Evolutionary conservation across 2,113 vertebrate genomes (phyloP).

Genomic region (Cyrtonyx montezumae): DNA sequence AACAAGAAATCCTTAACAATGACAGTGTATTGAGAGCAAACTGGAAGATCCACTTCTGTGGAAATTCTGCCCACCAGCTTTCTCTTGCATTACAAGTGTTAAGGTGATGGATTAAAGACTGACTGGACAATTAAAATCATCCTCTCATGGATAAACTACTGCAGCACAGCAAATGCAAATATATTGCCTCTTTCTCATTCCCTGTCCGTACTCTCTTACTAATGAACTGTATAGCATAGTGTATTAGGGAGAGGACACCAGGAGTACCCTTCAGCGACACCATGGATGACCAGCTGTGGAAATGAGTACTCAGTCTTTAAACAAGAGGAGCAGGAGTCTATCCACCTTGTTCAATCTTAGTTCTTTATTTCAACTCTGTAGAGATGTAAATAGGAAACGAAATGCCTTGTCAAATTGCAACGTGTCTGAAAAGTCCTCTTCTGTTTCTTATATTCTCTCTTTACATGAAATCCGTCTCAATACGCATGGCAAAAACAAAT

Average conservation of each 20-base stretch:
- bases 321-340: rapidly evolving
- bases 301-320: neutral
- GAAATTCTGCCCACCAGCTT: neutral
- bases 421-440: neutral
- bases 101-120: neutral
- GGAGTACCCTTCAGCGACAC: neutral
- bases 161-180: neutral
- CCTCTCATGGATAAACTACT: neutral
- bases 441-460: neutral
- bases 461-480: neutral
- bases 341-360: neutral
- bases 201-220: neutral
- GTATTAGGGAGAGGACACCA: neutral
- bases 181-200: neutral
- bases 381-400: neutral
- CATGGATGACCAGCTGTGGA: rapidly evolving
- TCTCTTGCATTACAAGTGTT: neutral
- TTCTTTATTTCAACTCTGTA: neutral
- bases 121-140: neutral
- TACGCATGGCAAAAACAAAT: neutral
- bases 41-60: neutral
- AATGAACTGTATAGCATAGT: neutral
- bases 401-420: neutral
- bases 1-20: rapidly evolving
- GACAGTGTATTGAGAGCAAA: neutral